Evolutionary conservation across 2,797 vertebrate genomes (phyloP).

Genomic region (Mormyrus proboscirostris): DNA sequence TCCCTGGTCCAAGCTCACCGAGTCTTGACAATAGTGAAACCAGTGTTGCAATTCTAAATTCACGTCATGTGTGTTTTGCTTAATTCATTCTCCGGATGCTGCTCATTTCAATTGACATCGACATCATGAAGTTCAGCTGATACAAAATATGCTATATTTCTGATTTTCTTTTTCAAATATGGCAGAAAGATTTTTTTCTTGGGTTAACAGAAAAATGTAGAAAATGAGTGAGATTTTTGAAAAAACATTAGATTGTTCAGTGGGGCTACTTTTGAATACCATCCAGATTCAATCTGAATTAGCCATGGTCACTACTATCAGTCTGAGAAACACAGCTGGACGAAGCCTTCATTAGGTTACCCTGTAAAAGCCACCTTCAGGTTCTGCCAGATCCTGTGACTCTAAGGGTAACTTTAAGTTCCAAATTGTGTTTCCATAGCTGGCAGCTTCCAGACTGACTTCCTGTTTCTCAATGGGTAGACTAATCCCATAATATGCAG

Average conservation of each 20-base stretch:
- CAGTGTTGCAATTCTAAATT: background rate
- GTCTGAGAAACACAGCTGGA: background rate
- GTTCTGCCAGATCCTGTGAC: background rate
- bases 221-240: background rate
- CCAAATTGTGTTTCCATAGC: conserved; percentile 21
- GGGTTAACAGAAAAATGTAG: background rate
- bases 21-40: no score
- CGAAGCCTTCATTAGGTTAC: background rate
- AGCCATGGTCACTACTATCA: background rate
- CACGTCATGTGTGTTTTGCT: background rate
- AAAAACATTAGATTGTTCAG: background rate
- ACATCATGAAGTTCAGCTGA: background rate
- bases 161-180: background rate
- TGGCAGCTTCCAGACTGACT: conserved; percentile 21
- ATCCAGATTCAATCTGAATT: background rate
- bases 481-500: conserved; percentile 18
- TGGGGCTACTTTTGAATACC: background rate
- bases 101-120: background rate
- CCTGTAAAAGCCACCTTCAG: background rate
- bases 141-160: background rate
- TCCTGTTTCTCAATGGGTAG: conserved; percentile 30
- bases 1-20: no score
- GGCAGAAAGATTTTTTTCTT: background rate
- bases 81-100: background rate
- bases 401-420: background rate